phyloP scores from a whole-genome alignment of 2,888 invertebrate genomes.

The Coelopa pilipes region DNA sequence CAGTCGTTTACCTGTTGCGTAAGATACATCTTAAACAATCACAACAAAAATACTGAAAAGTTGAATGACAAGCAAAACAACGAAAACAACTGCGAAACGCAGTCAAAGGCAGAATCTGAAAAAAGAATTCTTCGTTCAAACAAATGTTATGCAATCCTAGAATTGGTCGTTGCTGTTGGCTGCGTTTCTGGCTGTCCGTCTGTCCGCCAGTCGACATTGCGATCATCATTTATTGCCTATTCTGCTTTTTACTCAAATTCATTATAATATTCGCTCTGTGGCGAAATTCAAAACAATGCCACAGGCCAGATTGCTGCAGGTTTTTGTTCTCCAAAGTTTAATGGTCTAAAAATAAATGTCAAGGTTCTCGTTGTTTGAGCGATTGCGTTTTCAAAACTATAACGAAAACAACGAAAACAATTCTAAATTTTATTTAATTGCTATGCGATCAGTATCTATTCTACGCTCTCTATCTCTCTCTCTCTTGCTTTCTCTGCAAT shows the following conservation, averaged over 20 bases:
- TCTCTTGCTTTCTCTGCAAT: too few species aligned
- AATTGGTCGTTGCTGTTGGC: too few species aligned
- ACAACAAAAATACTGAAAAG: background rate
- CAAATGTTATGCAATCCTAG: constrained; percentile 16
- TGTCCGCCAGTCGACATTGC: too few species aligned
- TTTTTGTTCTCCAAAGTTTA: constrained; percentile 45
- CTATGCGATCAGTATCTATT: too few species aligned
- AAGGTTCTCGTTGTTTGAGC: constrained; percentile 48
- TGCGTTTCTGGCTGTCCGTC: too few species aligned
- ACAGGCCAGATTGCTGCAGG: background rate
- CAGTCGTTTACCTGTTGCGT: constrained; percentile 21
- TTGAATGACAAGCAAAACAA: background rate
- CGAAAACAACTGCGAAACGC: background rate
- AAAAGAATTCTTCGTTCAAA: constrained; percentile 1
- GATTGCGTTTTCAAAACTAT: too few species aligned
- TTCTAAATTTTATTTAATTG: too few species aligned
- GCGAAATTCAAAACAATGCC: constrained; percentile 10
- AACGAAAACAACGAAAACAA: too few species aligned
- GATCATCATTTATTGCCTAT: too few species aligned
- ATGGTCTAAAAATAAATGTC: constrained; percentile 62
- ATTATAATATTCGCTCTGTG: background rate
- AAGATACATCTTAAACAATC: background rate
- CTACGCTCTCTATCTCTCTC: too few species aligned
- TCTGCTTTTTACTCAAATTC: too few species aligned
- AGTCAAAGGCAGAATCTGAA: constrained; percentile 5